Evolutionary conservation across 2,797 vertebrate species (phyloP).

Genomic region (Mormyrops boulengeri): DNA sequence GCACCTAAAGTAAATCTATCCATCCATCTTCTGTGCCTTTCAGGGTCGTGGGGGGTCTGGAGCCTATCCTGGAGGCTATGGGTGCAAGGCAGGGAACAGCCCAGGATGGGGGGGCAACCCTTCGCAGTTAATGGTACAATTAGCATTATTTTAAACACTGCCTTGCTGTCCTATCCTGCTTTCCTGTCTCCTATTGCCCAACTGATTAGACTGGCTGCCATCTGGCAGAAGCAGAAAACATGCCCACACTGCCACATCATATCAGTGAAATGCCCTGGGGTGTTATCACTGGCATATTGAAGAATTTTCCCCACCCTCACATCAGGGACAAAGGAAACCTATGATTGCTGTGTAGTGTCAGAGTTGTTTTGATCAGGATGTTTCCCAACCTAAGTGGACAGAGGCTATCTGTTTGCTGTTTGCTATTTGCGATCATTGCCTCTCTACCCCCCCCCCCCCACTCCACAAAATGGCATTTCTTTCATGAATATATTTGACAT

Average conservation of each 20-base stretch:
- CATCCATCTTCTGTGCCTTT: too few species aligned
- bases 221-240: neutral
- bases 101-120: too few species aligned
- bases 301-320: neutral
- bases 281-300: neutral
- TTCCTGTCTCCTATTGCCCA: neutral
- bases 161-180: neutral
- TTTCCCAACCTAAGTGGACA: neutral
- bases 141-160: neutral
- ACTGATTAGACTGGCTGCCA: neutral
- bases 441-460: neutral
- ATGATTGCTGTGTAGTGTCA: neutral
- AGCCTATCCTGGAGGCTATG: too few species aligned
- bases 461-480: too few species aligned
- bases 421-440: neutral
- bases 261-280: neutral
- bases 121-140: neutral
- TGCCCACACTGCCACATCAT: neutral
- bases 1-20: too few species aligned
- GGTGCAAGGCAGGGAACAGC: too few species aligned
- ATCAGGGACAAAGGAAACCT: neutral
- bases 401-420: neutral
- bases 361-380: neutral
- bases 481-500: neutral
- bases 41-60: too few species aligned